Evolutionary conservation across 2,797 vertebrate species (phyloP).

Genomic region (Lophius americanus): DNA sequence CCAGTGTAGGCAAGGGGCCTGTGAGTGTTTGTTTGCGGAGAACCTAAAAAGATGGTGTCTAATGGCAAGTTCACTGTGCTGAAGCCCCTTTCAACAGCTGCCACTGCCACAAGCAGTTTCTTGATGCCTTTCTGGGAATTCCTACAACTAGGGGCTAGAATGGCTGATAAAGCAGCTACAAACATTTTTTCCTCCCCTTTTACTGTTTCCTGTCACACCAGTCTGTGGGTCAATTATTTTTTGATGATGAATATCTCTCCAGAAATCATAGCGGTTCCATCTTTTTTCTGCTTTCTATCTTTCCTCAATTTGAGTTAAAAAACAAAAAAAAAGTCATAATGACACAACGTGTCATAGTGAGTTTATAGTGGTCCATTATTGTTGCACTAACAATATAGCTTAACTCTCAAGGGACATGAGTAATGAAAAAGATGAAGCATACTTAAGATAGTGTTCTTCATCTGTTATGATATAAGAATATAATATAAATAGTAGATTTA

Average conservation of each 20-base stretch:
- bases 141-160: conserved; percentile 86
- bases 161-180: conserved; percentile 83
- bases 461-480: background rate
- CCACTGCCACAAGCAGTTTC: conserved; percentile 83
- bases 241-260: background rate
- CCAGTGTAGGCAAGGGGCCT: conserved; percentile 83
- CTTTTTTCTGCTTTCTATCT: conserved; percentile 43
- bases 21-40: conserved; percentile 53
- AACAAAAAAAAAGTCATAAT: conserved; percentile 47
- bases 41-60: conserved; percentile 29
- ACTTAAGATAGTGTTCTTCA: background rate
- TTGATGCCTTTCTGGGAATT: conserved; percentile 93
- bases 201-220: conserved; percentile 2
- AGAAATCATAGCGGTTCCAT: background rate
- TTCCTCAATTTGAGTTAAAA: conserved; percentile 45
- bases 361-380: no score
- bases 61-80: conserved; percentile 27
- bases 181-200: background rate
- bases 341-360: conserved; percentile 3
- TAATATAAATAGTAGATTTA: background rate
- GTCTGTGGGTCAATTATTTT: conserved; percentile 1
- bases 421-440: background rate
- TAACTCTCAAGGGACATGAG: background rate
- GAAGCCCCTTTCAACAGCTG: conserved; percentile 76
- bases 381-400: background rate